Conservation (phyloP, 1,140 invertebrate genomes). For the Theocolax elegans region DNA sequence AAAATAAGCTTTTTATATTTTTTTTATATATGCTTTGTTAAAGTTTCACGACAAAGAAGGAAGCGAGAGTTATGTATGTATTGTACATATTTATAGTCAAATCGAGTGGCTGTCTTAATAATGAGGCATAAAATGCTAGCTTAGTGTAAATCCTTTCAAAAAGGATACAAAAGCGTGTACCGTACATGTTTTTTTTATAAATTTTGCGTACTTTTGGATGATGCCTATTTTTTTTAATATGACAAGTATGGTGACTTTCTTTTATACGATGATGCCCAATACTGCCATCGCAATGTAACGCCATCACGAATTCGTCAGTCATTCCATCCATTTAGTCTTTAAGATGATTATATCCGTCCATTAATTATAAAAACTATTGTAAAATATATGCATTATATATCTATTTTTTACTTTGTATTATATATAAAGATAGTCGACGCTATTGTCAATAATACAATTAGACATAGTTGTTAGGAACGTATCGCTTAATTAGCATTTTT, state of each 20-base stretch:
- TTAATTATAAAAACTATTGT: slow-evolving; percentile 18
- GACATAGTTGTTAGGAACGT: not conserved
- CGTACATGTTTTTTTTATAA: slow-evolving; percentile 13
- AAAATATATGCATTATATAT: slow-evolving; percentile 23
- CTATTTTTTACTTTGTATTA: slow-evolving; percentile 31
- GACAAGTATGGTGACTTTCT: slow-evolving; percentile 15
- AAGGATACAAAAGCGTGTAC: slow-evolving; percentile 2
- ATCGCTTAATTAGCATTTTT: not conserved
- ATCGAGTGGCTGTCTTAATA: slow-evolving; percentile 15
- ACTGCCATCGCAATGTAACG: slow-evolving; percentile 19
- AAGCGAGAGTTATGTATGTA: slow-evolving; percentile 17
- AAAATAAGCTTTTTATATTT: slow-evolving; percentile 26
- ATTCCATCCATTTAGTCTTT: slow-evolving; percentile 20
- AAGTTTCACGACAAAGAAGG: slow-evolving; percentile 1
- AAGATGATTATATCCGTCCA: slow-evolving; percentile 34
- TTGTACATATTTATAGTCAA: slow-evolving; percentile 21
- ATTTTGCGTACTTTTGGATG: not conserved
- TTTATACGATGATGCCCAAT: slow-evolving; percentile 29
- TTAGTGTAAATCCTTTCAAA: slow-evolving; percentile 11
- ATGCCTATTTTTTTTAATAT: slow-evolving; percentile 4
- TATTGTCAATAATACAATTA: not conserved
- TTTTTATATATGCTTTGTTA: slow-evolving; percentile 25
- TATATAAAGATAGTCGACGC: slow-evolving; percentile 18
- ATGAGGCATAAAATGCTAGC: slow-evolving; percentile 24
- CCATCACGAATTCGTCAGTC: slow-evolving; percentile 24